phyloP scores from a whole-genome alignment of 2,113 vertebrate genomes.

The Oophaga pumilio region DNA sequence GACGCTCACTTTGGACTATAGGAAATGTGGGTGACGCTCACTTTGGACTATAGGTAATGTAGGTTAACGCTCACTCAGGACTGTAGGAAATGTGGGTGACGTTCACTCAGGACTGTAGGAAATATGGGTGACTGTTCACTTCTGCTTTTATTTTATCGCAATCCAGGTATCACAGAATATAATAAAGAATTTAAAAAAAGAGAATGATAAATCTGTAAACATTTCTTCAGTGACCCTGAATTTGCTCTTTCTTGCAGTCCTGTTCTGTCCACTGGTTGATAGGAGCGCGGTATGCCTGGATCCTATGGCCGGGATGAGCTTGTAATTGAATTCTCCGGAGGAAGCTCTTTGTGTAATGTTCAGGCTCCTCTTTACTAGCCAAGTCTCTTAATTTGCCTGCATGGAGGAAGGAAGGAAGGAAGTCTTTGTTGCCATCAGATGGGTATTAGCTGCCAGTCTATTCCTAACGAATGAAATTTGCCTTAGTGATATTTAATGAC shows the following conservation, averaged over 20 bases:
- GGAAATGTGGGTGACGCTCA: too few species aligned
- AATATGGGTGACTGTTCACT: too few species aligned
- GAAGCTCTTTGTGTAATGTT: neutral
- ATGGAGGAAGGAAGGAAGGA: conserved; percentile 47
- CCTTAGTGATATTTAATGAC: conserved; percentile 28
- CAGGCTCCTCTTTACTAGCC: neutral
- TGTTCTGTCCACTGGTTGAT: neutral
- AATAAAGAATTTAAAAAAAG: neutral
- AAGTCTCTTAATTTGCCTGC: conserved; percentile 8
- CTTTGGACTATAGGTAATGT: too few species aligned
- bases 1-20: too few species aligned
- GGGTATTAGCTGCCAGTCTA: conserved; percentile 16
- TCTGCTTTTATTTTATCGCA: neutral
- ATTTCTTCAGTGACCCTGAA: neutral
- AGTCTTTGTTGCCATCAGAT: conserved; percentile 31
- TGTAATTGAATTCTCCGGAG: conserved; percentile 8
- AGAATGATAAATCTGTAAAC: neutral
- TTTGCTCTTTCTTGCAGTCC: neutral
- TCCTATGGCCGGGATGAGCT: conserved; percentile 15
- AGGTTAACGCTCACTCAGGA: too few species aligned
- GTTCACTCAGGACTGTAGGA: too few species aligned
- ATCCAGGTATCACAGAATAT: neutral
- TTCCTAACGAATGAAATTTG: neutral
- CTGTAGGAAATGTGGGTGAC: too few species aligned
- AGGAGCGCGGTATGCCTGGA: neutral